Conservation (phyloP, 2,113 vertebrate genomes). For the Vombatus ursinus region DNA sequence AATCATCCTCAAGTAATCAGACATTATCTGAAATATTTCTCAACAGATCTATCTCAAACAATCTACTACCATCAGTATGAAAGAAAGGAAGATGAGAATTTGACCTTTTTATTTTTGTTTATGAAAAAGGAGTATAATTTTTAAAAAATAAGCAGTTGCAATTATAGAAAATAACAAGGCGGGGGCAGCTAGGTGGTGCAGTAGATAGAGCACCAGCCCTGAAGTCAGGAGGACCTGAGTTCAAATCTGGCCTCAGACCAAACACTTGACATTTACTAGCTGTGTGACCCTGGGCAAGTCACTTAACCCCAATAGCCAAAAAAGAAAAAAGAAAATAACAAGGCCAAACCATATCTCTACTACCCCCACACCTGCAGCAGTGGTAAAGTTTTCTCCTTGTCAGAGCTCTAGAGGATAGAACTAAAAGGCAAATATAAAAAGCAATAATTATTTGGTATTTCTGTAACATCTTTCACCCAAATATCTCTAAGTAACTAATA, state of each 20-base stretch:
- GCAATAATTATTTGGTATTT: neutral
- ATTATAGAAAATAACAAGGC: neutral
- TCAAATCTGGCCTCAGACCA: too few relatives aligned
- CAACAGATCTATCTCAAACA: neutral
- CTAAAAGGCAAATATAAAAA: neutral
- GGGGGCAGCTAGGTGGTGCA: too few relatives aligned
- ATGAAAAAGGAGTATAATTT: neutral
- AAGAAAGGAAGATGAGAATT: neutral
- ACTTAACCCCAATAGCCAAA: too few relatives aligned
- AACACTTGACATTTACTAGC: too few relatives aligned
- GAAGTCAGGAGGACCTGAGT: too few relatives aligned
- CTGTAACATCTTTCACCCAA: neutral
- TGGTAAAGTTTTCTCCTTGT: neutral
- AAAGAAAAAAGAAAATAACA: neutral
- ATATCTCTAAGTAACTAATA: neutral
- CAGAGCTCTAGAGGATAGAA: neutral
- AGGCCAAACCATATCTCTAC: neutral
- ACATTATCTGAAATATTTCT: neutral
- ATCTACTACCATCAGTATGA: too few relatives aligned
- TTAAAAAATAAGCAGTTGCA: neutral
- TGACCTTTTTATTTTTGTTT: neutral
- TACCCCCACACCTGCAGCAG: neutral
- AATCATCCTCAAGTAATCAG: neutral
- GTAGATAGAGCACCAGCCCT: too few relatives aligned
- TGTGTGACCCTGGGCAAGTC: too few relatives aligned